Evolutionary conservation across 2,797 vertebrate genomes (phyloP).

Genomic region (Argentina silus): DNA sequence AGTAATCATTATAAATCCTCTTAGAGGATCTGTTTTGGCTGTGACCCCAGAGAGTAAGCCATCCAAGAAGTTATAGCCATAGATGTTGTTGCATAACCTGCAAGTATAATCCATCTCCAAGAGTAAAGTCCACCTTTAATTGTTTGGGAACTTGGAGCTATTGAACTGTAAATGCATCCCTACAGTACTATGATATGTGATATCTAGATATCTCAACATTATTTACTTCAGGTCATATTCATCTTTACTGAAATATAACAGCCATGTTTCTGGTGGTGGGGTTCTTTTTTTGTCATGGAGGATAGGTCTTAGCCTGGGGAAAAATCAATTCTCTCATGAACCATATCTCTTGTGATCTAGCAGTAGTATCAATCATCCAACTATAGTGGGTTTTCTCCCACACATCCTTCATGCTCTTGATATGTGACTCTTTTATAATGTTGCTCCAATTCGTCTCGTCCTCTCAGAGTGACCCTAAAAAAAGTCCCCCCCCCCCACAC

Average conservation of each 20-base stretch:
- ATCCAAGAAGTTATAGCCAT: neutral
- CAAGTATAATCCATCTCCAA: no score
- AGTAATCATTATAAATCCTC: neutral
- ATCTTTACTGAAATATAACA: neutral
- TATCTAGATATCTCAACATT: neutral
- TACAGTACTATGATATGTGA: neutral
- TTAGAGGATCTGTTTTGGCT: neutral
- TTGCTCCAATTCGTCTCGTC: neutral
- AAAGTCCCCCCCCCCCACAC: neutral
- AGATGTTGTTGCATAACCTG: neutral
- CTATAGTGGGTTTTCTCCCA: neutral
- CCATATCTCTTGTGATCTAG: neutral
- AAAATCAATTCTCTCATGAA: conserved; percentile 9
- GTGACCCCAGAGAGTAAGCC: neutral
- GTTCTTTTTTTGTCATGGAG: neutral
- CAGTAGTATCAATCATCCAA: neutral
- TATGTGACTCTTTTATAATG: neutral
- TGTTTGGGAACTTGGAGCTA: neutral
- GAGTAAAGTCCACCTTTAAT: neutral
- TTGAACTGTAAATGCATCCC: neutral
- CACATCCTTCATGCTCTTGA: neutral
- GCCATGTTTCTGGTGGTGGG: neutral
- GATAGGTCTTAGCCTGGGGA: neutral
- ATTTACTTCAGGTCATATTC: neutral
- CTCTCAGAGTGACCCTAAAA: neutral